phyloP scores from a whole-genome alignment of 2,888 invertebrate genomes.

The Drosophila merina region DNA sequence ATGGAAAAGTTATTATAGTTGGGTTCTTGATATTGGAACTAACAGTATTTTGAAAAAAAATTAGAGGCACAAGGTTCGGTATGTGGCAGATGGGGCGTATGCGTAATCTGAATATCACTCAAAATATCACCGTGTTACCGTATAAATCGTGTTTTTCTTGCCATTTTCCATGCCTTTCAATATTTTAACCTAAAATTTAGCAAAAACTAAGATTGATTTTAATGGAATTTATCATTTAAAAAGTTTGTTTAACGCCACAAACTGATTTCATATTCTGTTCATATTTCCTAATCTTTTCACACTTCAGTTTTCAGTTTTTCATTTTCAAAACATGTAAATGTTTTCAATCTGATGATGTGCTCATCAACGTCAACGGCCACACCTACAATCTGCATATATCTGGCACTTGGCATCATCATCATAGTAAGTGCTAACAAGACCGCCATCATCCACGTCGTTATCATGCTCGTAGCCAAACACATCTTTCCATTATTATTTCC shows the following conservation, averaged over 20 bases:
- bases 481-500: slow-evolving; percentile 50
- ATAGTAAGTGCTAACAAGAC: slow-evolving; percentile 39
- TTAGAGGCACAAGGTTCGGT: not conserved
- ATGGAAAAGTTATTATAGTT: not conserved
- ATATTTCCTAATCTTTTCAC: not conserved
- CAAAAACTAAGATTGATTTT: not conserved
- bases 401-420: slow-evolving; percentile 48
- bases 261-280: not conserved
- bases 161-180: no score
- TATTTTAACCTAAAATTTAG: no score
- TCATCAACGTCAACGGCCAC: slow-evolving; percentile 41
- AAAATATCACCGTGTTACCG: not conserved
- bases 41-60: not conserved
- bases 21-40: no score
- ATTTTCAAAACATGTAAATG: slow-evolving; percentile 35
- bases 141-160: not conserved
- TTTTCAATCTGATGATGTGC: slow-evolving; percentile 13
- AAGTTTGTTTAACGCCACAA: not conserved
- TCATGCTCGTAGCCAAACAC: slow-evolving; percentile 44
- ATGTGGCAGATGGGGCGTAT: not conserved
- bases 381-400: slow-evolving; percentile 35
- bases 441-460: slow-evolving; percentile 33
- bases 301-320: slow-evolving; percentile 1
- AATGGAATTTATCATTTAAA: not conserved
- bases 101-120: not conserved